phyloP scores from a whole-genome alignment of 1,140 invertebrate genomes.

The Yoshiicerus persimilis region DNA sequence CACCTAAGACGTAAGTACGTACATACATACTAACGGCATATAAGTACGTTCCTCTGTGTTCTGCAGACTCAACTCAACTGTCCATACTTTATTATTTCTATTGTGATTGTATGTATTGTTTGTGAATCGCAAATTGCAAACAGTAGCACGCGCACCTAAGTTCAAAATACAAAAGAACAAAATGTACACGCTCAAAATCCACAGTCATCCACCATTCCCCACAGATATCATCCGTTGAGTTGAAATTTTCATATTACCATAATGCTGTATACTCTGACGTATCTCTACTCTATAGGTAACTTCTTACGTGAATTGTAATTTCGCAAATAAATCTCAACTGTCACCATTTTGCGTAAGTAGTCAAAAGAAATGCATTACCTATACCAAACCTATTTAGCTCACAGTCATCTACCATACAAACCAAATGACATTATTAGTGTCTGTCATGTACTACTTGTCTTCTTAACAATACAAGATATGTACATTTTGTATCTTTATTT shows the following conservation, averaged over 20 bases:
- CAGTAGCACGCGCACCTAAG: not conserved
- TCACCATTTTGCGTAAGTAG: not conserved
- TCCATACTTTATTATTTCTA: not conserved
- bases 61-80: not conserved
- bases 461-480: not conserved
- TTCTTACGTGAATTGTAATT: no score
- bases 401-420: not conserved
- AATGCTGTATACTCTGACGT: no score
- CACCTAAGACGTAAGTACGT: not conserved
- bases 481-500: no score
- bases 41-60: not conserved
- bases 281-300: no score
- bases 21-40: not conserved
- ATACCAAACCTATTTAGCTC: not conserved
- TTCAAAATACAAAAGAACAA: not conserved
- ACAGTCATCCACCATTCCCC: not conserved
- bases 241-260: no score
- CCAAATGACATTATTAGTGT: not conserved
- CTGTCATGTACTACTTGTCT: not conserved
- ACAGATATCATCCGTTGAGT: not conserved
- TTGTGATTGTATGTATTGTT: not conserved
- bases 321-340: not conserved
- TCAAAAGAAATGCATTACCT: not conserved
- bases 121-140: not conserved
- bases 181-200: not conserved